Evolutionary conservation across 2,113 vertebrate species (phyloP), one percentile per base, ranked within the genome.

Genomic region (Eurypyga helias): DNA sequence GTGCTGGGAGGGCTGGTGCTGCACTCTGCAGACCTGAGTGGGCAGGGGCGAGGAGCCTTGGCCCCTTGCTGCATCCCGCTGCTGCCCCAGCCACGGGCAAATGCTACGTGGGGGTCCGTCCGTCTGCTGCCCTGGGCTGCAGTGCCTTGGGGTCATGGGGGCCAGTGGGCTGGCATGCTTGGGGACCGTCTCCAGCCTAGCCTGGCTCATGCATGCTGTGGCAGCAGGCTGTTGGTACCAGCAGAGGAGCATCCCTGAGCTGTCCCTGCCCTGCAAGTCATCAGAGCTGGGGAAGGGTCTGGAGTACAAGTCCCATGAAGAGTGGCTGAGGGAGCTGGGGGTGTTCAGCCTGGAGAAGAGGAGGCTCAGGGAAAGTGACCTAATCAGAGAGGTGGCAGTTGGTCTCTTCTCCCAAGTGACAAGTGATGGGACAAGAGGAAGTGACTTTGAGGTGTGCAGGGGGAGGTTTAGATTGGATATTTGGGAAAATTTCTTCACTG

Each of bases 151-250:
- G 52, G 20, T 43, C 26, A 1, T 20, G 38, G 26, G 34, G 10
- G 7, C 20, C 0, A 1, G 9, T 41, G 78, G 31, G 43, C 61
- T 85, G 69, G 17, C 49, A 38, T 0, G 0, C 24, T 3, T 57
- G 70, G 55, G 65, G 17, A 75, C 54, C 5, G 36, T 28, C 88
- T 48, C 34, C 13, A 2, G 4, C 61, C 17, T 17, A 29, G 11
- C 36, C 64, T 69, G 67, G 60, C 34, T 83, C 48, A n/a, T 3
- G 25, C 0, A 0, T 21, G 25, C 29, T 43, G 66, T 71, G 46
- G 52, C 66, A 70, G 51, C 29, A 15, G 24, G 60, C 66, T 89
- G 9, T 45, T 17, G 36, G 28, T 60, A 25, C 24, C 36, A 17
- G 34, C 69, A 58, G 51, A 61, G n/a, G 36, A 79, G 23, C 11